Conservation (phyloP, 2,113 vertebrate genomes). For the Anolis carolinensis region DNA sequence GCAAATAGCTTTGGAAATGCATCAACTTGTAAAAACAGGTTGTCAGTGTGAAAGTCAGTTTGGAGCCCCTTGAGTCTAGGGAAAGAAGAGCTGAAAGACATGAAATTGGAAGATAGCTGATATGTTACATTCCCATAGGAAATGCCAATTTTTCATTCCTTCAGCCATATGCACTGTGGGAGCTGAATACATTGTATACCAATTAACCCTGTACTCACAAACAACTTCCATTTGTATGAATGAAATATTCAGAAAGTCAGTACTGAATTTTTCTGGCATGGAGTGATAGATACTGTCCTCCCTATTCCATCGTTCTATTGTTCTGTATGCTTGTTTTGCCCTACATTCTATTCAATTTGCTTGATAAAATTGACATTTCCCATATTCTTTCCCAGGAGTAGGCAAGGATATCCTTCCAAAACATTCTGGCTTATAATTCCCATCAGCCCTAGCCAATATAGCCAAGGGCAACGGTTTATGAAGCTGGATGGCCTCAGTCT, state of each 20-base stretch:
- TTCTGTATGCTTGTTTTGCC: not conserved
- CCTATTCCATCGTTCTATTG: not conserved
- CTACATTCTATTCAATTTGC: not conserved
- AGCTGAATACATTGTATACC: not conserved
- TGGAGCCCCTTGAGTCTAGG: not conserved
- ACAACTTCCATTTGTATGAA: not conserved
- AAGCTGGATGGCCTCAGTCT: too few species aligned
- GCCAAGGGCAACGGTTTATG: too few species aligned
- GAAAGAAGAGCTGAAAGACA: not conserved
- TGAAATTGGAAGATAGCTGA: not conserved
- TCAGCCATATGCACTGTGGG: too few species aligned
- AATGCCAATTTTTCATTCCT: not conserved
- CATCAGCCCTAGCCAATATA: too few species aligned
- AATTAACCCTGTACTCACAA: not conserved
- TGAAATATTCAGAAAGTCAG: not conserved
- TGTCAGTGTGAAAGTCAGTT: not conserved
- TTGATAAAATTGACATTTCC: not conserved
- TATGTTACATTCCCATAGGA: not conserved
- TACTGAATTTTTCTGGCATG: not conserved
- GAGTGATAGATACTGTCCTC: too few species aligned
- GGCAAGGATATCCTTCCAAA: too few species aligned
- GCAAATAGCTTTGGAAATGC: not conserved
- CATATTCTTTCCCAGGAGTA: not conserved
- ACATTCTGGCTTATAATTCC: too few species aligned
- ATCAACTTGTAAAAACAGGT: not conserved